Evolutionary conservation across 2,888 invertebrate genomes (phyloP).

Genomic region (Zaprionus lineosus): DNA sequence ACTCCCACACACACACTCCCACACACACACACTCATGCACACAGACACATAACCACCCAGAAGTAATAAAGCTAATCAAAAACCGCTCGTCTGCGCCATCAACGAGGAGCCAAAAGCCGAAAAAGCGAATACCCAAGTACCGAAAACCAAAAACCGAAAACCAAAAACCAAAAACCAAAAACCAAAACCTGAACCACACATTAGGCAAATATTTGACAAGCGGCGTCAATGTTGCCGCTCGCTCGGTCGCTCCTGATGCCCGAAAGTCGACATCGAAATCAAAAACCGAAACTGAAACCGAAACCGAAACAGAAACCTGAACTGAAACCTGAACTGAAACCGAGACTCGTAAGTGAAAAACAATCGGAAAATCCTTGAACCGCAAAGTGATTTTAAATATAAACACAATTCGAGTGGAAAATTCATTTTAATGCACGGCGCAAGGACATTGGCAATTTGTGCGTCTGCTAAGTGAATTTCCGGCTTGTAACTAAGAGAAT

Average conservation of each 20-base stretch:
- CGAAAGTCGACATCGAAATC: too few species aligned
- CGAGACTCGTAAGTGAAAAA: too few species aligned
- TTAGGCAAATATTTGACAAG: constrained; percentile 75
- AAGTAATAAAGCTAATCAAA: constrained; percentile 77
- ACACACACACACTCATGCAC: not conserved
- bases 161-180: constrained; percentile 30
- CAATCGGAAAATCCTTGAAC: constrained; percentile 57
- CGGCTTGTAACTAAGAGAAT: too few species aligned
- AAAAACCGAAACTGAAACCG: constrained; percentile 5
- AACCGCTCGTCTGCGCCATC: constrained; percentile 63
- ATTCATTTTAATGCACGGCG: constrained; percentile 29
- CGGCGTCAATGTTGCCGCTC: constrained; percentile 19
- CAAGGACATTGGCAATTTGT: too few species aligned
- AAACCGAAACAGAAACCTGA: constrained; percentile 11
- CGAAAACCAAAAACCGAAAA: constrained; percentile 26
- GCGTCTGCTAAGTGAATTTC: too few species aligned
- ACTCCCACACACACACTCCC: constrained; percentile 2
- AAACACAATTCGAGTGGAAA: constrained; percentile 66
- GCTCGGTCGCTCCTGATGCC: too few species aligned
- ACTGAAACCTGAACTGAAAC: constrained; percentile 6
- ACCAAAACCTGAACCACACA: constrained; percentile 66
- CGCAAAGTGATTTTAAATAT: constrained; percentile 71
- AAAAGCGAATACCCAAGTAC: too few species aligned
- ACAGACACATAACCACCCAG: not conserved
- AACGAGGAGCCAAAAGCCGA: too few species aligned